Evolutionary conservation across 2,888 invertebrate species (phyloP), one percentile per base, ranked within the genome.

Genomic region (Aphodius sticticus): DNA sequence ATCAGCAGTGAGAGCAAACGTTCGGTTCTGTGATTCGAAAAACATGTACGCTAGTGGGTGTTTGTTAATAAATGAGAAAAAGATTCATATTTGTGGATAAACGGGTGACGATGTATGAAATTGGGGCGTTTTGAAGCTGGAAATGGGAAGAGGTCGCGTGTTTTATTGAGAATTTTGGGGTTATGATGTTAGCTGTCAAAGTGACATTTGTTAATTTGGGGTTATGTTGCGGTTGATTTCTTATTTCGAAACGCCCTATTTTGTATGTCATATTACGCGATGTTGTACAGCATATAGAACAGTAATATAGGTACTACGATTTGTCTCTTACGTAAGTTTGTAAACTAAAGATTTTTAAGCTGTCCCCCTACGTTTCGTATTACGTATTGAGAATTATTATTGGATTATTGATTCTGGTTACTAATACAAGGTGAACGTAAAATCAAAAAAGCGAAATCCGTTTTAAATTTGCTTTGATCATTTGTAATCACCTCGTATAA

Each of bases 321-420:
- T 53, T 53, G 53, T 53, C 53, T 53, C 53, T 53, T 53, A 53
- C 53, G 12, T 53, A 53, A 53, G 53, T 53, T 53, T 53, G 6
- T 53, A 12, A 53, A 53, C 53, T 53, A 53, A 53, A 53, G 12
- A 53, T 53, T 26, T 26, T 26, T 26, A 26, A 26, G 26, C 1
- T 26, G 26, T 26, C 2, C 3, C 26, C 26, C 26, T 26, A 26
- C 26, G 26, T 26, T 26, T 2, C 26, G 26, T 26, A 26, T 26
- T 26, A 26, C 26, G 26, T 26, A 26, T 26, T 26, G 26, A 26
- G 26, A 26, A 26, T 26, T 26, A 26, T 26, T 26, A 3, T 26
- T 26, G 1, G 37, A 76, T 76, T 70, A 70, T 7, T 70, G 15
- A n/a, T n/a, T n/a, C n/a, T n/a, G n/a, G n/a, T n/a, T n/a, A n/a